A percentile compares a stretch with the other conserved stretches of the same genome.
Conservation (phyloP, 2,113 vertebrate species). For the Silurus asotus region DNA sequence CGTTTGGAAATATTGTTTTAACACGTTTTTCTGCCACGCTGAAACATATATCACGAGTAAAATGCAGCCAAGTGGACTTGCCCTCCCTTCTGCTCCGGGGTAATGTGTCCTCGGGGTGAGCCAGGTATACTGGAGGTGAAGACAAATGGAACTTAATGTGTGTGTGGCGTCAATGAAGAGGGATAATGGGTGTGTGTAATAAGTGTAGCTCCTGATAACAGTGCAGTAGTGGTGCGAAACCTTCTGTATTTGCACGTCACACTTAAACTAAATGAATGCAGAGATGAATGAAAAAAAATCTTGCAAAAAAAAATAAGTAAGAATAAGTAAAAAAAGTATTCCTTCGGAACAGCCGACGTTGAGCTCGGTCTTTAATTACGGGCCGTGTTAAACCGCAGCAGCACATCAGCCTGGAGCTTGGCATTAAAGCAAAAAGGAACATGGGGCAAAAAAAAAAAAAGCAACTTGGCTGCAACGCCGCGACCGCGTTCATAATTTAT, state of each 20-base stretch:
- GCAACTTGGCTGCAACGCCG: constrained; percentile 66
- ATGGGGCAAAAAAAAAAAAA: constrained; percentile 64
- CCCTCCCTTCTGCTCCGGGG: constrained; percentile 13
- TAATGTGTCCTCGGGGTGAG: constrained; percentile 62
- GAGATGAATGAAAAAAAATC: background rate
- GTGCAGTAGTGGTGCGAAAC: background rate
- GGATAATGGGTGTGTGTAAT: constrained; percentile 36
- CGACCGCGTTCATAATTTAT: constrained; percentile 69
- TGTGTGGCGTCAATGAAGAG: constrained; percentile 48
- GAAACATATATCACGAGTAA: constrained; percentile 57
- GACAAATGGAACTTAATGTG: constrained; percentile 64
- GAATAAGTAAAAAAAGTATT: constrained; percentile 60
- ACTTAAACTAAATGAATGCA: background rate
- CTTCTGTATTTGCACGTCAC: constrained; percentile 15
- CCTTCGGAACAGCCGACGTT: constrained; percentile 68
- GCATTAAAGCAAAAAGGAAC: constrained; percentile 69
- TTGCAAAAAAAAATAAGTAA: constrained; percentile 20
- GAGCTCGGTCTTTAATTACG: constrained; percentile 72
- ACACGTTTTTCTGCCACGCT: constrained; percentile 58
- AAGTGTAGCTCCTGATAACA: background rate
- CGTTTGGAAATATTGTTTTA: constrained; percentile 64
- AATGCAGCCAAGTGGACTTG: constrained; percentile 11
- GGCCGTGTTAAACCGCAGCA: constrained; percentile 69
- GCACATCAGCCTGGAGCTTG: constrained; percentile 68
- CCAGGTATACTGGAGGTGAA: constrained; percentile 59